phyloP scores from a whole-genome alignment of 2,888 invertebrate genomes.

The Sesia bembeciformis region DNA sequence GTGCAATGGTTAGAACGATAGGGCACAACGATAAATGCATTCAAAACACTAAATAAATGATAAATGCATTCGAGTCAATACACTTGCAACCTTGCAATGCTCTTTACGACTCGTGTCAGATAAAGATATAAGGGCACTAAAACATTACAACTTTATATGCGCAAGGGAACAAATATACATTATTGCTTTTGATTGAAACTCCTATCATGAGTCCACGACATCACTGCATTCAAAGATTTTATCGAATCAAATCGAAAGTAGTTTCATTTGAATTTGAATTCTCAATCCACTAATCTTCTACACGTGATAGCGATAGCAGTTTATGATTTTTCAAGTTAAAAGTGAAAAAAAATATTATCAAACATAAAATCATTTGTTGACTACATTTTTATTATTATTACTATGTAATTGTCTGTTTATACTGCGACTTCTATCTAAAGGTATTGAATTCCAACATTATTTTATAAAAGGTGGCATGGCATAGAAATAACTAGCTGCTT shows the following conservation, averaged over 20 bases:
- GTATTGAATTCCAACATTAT: background rate
- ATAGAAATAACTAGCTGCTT: background rate
- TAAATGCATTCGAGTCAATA: conserved; percentile 60
- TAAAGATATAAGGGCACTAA: conserved; percentile 45
- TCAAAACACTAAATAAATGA: conserved; percentile 28
- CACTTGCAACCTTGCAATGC: conserved; percentile 70
- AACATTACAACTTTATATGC: conserved; percentile 49
- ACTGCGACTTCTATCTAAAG: too few species aligned
- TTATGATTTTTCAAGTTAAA: too few species aligned
- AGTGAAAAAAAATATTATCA: too few species aligned
- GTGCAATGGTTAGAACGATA: conserved; percentile 51
- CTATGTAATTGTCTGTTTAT: too few species aligned
- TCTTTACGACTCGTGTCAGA: conserved; percentile 66
- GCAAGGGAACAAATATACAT: conserved; percentile 1
- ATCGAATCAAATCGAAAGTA: background rate
- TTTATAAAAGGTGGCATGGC: background rate
- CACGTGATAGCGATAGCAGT: too few species aligned
- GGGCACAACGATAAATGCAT: conserved; percentile 58
- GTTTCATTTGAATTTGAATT: background rate
- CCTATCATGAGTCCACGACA: background rate
- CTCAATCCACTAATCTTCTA: background rate
- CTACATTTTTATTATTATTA: too few species aligned
- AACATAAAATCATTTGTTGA: too few species aligned
- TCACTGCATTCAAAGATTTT: background rate
- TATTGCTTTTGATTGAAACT: background rate